A percentile compares a stretch with the other conserved stretches of the same genome.
Evolutionary conservation across 2,888 invertebrate species (phyloP).

Genomic region (Andrena flavipes): DNA sequence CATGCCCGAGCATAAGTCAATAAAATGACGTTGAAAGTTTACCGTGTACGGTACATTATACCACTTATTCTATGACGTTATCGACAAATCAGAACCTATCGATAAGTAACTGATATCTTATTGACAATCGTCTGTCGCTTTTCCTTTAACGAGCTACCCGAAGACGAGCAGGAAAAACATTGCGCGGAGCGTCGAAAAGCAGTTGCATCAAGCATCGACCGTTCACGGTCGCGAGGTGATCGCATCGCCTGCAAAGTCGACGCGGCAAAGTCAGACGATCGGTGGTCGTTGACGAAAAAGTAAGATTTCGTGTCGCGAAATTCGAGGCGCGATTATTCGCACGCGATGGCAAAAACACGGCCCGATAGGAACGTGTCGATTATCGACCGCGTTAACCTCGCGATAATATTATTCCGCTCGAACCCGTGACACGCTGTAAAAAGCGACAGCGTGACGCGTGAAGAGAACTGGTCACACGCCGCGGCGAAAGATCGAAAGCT

Average conservation of each 20-base stretch:
- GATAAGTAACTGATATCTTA: background rate
- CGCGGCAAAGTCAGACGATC: background rate
- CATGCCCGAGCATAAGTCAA: background rate
- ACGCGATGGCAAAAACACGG: conserved; percentile 13
- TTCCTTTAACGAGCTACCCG: too few species aligned
- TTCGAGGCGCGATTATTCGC: conserved; percentile 13
- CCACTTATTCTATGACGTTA: background rate
- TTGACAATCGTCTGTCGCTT: background rate
- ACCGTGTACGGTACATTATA: background rate
- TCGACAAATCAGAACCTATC: background rate
- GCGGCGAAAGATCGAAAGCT: conserved; percentile 41
- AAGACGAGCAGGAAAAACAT: too few species aligned
- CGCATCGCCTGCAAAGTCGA: background rate
- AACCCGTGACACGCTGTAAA: conserved; percentile 52
- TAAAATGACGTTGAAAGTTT: conserved; percentile 1
- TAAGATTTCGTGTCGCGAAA: background rate
- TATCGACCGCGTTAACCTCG: conserved; percentile 51
- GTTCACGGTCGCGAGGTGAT: too few species aligned
- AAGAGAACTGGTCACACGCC: conserved; percentile 42
- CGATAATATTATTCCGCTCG: conserved; percentile 62
- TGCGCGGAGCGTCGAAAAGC: too few species aligned
- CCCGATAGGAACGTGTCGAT: conserved; percentile 17
- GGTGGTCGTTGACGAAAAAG: background rate
- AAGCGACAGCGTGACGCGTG: conserved; percentile 47
- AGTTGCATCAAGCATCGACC: too few species aligned